Evolutionary conservation across 1,140 invertebrate species (phyloP).

Genomic region (Zophobas morio): DNA sequence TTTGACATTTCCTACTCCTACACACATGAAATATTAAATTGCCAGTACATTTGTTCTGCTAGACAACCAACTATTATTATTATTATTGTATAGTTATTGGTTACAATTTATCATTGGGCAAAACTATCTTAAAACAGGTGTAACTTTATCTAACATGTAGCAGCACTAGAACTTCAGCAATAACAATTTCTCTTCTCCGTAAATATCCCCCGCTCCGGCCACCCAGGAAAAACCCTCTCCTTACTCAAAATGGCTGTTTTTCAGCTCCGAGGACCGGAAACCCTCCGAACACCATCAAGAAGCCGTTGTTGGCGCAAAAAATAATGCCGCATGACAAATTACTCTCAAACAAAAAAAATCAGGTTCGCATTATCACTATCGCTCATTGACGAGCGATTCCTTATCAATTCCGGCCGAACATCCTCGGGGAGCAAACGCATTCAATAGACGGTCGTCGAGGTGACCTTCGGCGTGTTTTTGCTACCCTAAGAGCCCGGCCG

Average conservation of each 20-base stretch:
- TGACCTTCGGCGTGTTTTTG: constrained; percentile 25
- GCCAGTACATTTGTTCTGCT: too few relatives aligned
- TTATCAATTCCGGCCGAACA: constrained; percentile 22
- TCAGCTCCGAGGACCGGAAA: constrained; percentile 5
- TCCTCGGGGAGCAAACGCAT: constrained; percentile 5
- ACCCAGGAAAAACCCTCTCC: too few relatives aligned
- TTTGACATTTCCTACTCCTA: too few relatives aligned
- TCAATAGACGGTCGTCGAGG: not conserved
- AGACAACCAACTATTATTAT: too few relatives aligned
- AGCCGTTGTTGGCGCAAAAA: constrained; percentile 13
- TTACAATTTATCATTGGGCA: too few relatives aligned
- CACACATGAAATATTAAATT: too few relatives aligned
- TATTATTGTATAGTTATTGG: too few relatives aligned
- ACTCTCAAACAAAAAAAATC: constrained; percentile 22
- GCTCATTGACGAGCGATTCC: constrained; percentile 15
- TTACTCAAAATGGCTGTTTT: constrained; percentile 22
- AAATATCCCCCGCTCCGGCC: too few relatives aligned
- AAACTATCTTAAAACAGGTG: too few relatives aligned
- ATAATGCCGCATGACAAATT: constrained; percentile 39
- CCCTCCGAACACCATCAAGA: not conserved
- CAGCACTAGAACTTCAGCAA: not conserved
- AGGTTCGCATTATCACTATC: not conserved
- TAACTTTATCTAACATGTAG: too few relatives aligned
- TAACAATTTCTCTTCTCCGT: not conserved
- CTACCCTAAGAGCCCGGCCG: not conserved